phyloP scores from a whole-genome alignment of 2,888 invertebrate species.

The Cryptus viduatorius region DNA sequence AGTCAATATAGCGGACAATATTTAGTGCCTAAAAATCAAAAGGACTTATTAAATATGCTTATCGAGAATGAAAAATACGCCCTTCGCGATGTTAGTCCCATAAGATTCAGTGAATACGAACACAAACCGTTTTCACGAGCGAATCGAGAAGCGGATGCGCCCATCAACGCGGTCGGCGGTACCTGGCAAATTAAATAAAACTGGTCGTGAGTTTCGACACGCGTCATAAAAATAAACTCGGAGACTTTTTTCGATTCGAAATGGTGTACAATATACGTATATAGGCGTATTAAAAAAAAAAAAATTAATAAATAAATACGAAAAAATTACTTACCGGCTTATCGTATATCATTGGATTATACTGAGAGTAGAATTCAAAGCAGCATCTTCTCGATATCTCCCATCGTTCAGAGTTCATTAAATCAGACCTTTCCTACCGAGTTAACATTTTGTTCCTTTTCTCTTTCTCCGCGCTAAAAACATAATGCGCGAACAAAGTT shows the following conservation, averaged over 20 bases:
- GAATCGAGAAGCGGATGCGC: slow-evolving; percentile 43
- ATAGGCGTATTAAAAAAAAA: slow-evolving; percentile 3
- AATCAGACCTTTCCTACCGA: not conserved
- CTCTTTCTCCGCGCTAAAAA: not conserved
- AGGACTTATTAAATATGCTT: too few relatives aligned
- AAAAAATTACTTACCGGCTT: slow-evolving; percentile 58
- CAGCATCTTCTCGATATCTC: slow-evolving; percentile 2
- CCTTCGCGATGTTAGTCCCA: not conserved
- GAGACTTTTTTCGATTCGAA: slow-evolving; percentile 44
- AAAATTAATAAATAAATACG: slow-evolving; percentile 33
- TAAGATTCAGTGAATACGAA: slow-evolving; percentile 50
- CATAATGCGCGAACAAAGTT: not conserved
- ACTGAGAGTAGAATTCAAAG: slow-evolving; percentile 23
- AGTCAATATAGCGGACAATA: too few relatives aligned
- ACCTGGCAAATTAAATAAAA: slow-evolving; percentile 60
- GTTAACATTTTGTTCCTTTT: not conserved
- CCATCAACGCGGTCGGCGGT: slow-evolving; percentile 4
- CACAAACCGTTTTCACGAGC: slow-evolving; percentile 46
- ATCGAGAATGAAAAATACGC: too few relatives aligned
- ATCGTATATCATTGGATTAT: slow-evolving; percentile 62
- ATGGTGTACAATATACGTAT: not conserved
- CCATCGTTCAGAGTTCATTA: slow-evolving; percentile 3
- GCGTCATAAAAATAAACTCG: slow-evolving; percentile 59
- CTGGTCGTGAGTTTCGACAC: slow-evolving; percentile 59
- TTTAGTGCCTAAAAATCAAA: too few relatives aligned